Base-by-base conservation (phyloP, 2,113 vertebrate genomes). In the Macroglossus sobrinus region DNA sequence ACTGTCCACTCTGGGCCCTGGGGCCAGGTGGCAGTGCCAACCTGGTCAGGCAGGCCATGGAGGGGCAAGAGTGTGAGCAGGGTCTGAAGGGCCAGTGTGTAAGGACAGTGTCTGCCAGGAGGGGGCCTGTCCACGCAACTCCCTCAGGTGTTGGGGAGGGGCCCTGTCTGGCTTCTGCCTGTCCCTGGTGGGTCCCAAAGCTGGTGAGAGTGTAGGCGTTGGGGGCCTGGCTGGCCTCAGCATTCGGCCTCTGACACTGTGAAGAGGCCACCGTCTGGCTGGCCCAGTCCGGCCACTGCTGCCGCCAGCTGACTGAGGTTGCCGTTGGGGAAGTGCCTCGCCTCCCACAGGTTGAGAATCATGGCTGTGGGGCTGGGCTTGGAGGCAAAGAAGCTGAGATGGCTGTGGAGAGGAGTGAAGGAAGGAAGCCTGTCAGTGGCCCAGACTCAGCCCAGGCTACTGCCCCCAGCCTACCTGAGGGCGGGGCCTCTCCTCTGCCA, bases 341-440 rank as follows among this genome's bases (percentile, higher is more conserved):
- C 99, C 98, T 99, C 99, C 99, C 99, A 99, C 96, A 99, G 98
- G 99, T 99, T 99, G 98, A 99, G 99, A 98, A 99, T 99, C 98
- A 99, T 98, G 97, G 99, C 99, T 40, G 99, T 99, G 53, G 99
- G 99, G 98, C 99, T 99, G 94, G 99, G 98, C 98, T 99, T 99
- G 69, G 99, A 99, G 96, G 99, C 99, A 68, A 99, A 99, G 98
- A 99, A 99, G 99, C 99, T 99, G 98, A 99, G 99, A 99, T 99
- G 99, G 99, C 99, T 99, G 98, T 0, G 75, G 93, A 87, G 35
- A 63, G 94, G 82, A 47, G 21, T 7, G 43, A 4, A 57, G 79
- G 22, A 98, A 5, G 16, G 16, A 33, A 63, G 30, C 4, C 50
- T 0, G 1, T 97, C 7, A 64, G 59, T 0, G 1, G 43, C 93